Evolutionary conservation across 2,113 vertebrate genomes (phyloP).

Genomic region (Narcine bancroftii): DNA sequence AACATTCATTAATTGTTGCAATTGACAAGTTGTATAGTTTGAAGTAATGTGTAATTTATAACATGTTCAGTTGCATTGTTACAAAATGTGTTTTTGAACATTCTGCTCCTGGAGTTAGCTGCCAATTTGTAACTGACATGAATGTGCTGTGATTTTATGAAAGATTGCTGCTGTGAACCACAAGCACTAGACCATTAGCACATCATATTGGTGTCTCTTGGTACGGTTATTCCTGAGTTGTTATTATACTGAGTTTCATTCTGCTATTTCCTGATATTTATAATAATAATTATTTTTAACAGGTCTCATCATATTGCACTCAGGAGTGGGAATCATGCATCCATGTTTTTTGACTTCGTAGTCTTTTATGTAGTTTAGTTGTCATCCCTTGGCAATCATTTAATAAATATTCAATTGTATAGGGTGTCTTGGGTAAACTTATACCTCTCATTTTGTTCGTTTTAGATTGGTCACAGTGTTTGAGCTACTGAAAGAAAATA

Average conservation of each 20-base stretch:
- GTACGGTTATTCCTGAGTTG: neutral
- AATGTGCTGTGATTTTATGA: neutral
- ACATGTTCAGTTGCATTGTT: neutral
- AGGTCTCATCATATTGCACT: neutral
- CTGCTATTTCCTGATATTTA: neutral
- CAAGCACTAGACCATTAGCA: neutral
- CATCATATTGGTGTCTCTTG: neutral
- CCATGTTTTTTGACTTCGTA: neutral
- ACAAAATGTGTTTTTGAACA: neutral
- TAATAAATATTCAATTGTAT: neutral
- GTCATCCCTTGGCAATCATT: neutral
- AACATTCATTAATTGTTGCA: neutral
- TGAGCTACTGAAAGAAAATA: too few relatives aligned
- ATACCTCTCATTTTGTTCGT: too few relatives aligned
- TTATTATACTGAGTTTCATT: neutral
- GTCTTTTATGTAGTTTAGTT: neutral
- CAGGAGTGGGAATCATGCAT: neutral
- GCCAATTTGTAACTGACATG: neutral
- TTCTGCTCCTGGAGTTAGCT: neutral
- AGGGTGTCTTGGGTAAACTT: too few relatives aligned
- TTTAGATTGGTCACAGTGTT: too few relatives aligned
- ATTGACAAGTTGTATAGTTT: neutral
- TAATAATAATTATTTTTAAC: neutral
- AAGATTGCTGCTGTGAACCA: neutral
- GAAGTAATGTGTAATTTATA: neutral